Evolutionary conservation across 2,797 vertebrate genomes (phyloP), one percentile per base, ranked within the genome.

Genomic region (Amblyopsis hoosieri): DNA sequence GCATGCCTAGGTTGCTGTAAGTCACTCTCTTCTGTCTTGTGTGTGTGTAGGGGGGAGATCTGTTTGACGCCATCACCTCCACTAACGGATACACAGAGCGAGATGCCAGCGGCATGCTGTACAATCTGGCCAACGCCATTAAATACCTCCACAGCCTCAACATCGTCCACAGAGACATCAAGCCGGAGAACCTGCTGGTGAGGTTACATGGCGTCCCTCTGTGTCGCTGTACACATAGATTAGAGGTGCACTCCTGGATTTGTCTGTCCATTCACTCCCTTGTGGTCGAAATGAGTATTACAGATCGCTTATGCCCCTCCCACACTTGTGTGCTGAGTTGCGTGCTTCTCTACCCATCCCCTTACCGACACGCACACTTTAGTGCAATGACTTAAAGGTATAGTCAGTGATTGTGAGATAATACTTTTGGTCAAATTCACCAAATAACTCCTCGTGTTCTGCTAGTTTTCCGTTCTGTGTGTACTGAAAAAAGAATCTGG

Each of bases 121-220:
- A 96, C 88, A 98, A 99, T 84, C 90, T 99, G 86, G 94, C 93
- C 85, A 98, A 95, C 1, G 97, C 97, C 78, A 97, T 99, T 90
- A 98, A 97, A 74, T 99, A 99, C 89, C 96, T 99, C 80, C 97
- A 99, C 82, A 95, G 95, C 89, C 92, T 98, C 85, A 98, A 99
- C 88, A 98, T 99, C 2, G 97, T 99, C 71, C 97, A 99, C 87
- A 94, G 97, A 54, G 97, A 99, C 92, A 99, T 99, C 90, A 99
- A 99, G 79, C 97, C 97, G 0, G 97, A 99, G 78, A 99, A 99
- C 83, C 92, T 99, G 67, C 91, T 99, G 95, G 97, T 99, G 92
- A 94, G 88, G 77, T 57, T 58, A 51, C 12, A 0, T 15, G 2
- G 12, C 19, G 54, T 15, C 19, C n/a, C 3, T 17, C 31, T 14